These are phyloP conservation scores for Arrhamphus sclerolepis DNA, from an alignment of 2,797 vertebrate species.

Conservation along the genomic window DNA sequence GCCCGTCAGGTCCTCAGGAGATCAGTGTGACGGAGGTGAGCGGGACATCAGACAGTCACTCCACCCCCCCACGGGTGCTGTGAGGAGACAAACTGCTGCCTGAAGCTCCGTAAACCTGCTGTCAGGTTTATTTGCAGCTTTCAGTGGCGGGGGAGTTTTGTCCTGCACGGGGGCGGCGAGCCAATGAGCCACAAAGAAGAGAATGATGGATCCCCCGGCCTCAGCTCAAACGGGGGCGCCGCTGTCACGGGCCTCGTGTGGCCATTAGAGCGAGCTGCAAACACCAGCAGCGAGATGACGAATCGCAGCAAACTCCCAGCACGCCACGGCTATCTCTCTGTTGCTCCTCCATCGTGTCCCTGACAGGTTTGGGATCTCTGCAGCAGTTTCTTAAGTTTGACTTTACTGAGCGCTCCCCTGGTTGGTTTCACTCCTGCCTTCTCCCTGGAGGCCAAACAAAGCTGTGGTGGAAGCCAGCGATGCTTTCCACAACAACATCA, in stretches of 20 bases:
- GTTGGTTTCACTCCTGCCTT: conserved; percentile 40
- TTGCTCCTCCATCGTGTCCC: conserved; percentile 25
- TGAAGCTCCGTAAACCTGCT: conserved; percentile 58
- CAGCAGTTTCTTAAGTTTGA: conserved; percentile 57
- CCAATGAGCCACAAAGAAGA: conserved; percentile 70
- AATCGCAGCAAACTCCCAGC: conserved; percentile 65
- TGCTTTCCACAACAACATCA: conserved; percentile 53
- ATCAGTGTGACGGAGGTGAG: conserved; percentile 26
- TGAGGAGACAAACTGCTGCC: conserved; percentile 67
- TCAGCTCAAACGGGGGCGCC: conserved; percentile 60
- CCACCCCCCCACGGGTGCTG: conserved; percentile 29
- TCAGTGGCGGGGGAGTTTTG: conserved; percentile 54
- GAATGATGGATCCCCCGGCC: conserved; percentile 76
- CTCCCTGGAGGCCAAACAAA: conserved; percentile 67
- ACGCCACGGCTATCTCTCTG: conserved; percentile 23
- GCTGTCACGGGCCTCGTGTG: conserved; percentile 52
- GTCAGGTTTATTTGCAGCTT: conserved; percentile 75
- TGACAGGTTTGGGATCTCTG: conserved; percentile 56
- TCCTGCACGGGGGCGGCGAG: conserved; percentile 57
- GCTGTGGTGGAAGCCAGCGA: conserved; percentile 29
- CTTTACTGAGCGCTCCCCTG: conserved; percentile 63
- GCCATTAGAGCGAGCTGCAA: conserved; percentile 65
- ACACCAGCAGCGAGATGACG: conserved; percentile 58
- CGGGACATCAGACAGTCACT: conserved; percentile 27
- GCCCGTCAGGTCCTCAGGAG: conserved; percentile 8